A percentile compares a stretch with the other conserved stretches of the same genome.
These are phyloP conservation scores for Benitochromis conjunctus DNA, from an alignment of 2,113 vertebrate species.

Conservation along the genomic window DNA sequence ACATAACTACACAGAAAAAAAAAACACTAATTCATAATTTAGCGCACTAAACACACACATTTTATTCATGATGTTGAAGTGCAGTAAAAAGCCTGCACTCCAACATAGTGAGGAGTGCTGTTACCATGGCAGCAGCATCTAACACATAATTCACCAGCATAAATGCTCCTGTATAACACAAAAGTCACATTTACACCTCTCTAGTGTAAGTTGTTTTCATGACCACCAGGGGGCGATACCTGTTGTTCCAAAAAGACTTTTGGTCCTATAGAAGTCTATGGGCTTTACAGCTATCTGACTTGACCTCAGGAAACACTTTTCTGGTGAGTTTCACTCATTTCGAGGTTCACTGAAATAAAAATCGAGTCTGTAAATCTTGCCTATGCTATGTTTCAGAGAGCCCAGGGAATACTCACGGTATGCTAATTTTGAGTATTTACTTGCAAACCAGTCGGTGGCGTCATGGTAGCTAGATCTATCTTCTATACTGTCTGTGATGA, in stretches of 20 bases:
- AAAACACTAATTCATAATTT: conserved; percentile 35
- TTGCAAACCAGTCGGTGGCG: neutral
- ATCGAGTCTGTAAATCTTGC: neutral
- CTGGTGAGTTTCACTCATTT: neutral
- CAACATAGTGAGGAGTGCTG: conserved; percentile 1
- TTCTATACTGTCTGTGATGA: neutral
- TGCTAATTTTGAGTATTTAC: neutral
- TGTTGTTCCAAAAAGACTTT: neutral
- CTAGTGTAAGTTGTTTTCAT: neutral
- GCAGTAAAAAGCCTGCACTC: neutral
- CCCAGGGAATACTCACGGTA: neutral
- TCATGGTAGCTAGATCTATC: neutral
- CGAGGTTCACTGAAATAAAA: neutral
- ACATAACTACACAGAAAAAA: neutral
- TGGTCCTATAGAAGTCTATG: neutral
- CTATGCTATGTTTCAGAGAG: neutral
- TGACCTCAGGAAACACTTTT: neutral
- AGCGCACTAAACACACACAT: conserved; percentile 19
- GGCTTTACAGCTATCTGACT: neutral
- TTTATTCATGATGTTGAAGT: conserved; percentile 37
- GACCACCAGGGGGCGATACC: neutral
- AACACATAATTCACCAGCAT: conserved; percentile 2
- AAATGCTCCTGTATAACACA: neutral
- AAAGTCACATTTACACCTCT: neutral
- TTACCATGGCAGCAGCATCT: conserved; percentile 52